A percentile compares a stretch with the other conserved stretches of the same genome.
These are phyloP conservation scores for Dromas ardeola DNA, from an alignment of 2,113 vertebrate genomes.

Conservation along the genomic window DNA sequence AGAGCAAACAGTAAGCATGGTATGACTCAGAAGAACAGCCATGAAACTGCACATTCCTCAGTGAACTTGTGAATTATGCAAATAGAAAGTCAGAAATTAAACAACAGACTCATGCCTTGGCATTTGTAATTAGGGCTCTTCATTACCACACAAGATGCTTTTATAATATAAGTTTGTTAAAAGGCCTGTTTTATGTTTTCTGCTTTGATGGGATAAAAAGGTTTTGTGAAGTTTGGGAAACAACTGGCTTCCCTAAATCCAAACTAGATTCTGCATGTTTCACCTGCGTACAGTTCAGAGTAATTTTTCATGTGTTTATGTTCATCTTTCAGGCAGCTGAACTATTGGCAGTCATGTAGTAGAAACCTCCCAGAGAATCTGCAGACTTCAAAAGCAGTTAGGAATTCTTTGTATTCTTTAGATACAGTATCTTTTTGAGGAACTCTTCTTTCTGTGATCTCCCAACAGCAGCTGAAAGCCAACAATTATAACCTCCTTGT, in stretches of 20 bases:
- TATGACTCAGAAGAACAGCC: neutral
- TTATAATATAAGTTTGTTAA: neutral
- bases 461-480: neutral
- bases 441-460: neutral
- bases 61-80: neutral
- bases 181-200: neutral
- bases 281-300: neutral
- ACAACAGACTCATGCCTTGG: neutral
- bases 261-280: neutral
- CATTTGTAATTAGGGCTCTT: neutral
- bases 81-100: constrained; percentile 17
- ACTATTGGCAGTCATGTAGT: neutral
- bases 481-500: neutral
- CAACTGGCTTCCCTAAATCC: neutral
- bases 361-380: neutral
- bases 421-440: neutral
- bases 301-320: neutral
- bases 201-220: neutral
- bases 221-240: neutral
- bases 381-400: neutral
- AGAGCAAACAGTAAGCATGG: neutral
- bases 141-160: neutral
- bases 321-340: neutral
- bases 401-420: neutral
- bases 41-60: neutral